Percentiles rank a stretch among this genome's conserved stretches.
Evolutionary conservation across 2,888 invertebrate genomes (phyloP).

Genomic region (Amiota minor): DNA sequence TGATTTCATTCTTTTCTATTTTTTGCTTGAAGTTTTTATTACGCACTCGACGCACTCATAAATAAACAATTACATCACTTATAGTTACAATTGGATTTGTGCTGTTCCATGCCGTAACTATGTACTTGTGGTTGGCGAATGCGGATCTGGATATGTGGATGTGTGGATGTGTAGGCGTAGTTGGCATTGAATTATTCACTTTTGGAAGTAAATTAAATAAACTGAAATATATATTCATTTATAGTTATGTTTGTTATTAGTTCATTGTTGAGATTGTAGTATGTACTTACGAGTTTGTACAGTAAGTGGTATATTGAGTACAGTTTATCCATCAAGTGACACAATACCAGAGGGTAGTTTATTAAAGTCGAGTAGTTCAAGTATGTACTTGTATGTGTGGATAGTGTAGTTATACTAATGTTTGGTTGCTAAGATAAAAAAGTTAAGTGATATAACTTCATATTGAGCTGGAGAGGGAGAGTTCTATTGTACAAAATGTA

Average conservation of each 20-base stretch:
- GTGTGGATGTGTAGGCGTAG: background rate
- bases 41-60: slow-evolving; percentile 69
- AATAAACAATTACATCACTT: slow-evolving; percentile 69
- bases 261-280: background rate
- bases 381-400: too few relatives aligned
- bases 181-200: background rate
- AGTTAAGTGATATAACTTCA: too few relatives aligned
- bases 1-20: slow-evolving; percentile 51
- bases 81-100: background rate
- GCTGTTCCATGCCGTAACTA: background rate
- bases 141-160: background rate
- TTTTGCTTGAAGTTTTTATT: slow-evolving; percentile 66
- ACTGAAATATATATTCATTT: background rate
- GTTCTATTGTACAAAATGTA: too few relatives aligned
- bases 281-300: background rate
- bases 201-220: background rate
- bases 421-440: too few relatives aligned
- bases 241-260: slow-evolving; percentile 5
- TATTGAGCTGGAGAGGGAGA: too few relatives aligned
- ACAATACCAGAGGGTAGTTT: background rate
- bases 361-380: background rate
- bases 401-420: too few relatives aligned
- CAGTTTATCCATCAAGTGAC: background rate
- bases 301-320: background rate
- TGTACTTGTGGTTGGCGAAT: too few relatives aligned